phyloP scores from a whole-genome alignment of 2,797 vertebrate genomes.

The Dryobates pubescens region DNA sequence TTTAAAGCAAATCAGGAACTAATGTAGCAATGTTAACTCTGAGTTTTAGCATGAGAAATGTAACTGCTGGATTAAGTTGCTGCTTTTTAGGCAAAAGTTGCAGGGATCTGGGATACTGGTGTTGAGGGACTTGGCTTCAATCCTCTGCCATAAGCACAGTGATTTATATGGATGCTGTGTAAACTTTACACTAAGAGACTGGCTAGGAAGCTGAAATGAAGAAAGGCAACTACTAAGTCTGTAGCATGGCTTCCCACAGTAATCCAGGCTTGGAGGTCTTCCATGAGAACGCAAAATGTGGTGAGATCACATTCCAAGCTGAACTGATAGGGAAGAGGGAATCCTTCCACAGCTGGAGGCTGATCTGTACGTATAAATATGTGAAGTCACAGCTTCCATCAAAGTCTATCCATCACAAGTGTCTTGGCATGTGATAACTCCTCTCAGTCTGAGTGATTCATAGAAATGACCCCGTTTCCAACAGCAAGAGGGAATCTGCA shows the following conservation, averaged over 20 bases:
- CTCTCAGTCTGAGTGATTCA: slow-evolving; percentile 21
- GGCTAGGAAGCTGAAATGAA: not conserved
- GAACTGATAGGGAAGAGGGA: slow-evolving; percentile 33
- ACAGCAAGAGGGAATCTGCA: not conserved
- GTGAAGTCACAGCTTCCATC: slow-evolving; percentile 38
- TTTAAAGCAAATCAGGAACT: not conserved
- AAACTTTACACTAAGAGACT: slow-evolving; percentile 5
- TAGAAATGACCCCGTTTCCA: not conserved
- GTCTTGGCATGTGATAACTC: not conserved
- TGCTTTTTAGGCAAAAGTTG: not conserved
- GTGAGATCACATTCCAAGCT: slow-evolving; percentile 36
- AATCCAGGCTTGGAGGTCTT: not conserved
- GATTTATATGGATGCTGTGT: not conserved
- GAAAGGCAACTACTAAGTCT: not conserved
- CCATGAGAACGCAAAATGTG: slow-evolving; percentile 5
- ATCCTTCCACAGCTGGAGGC: slow-evolving; percentile 29
- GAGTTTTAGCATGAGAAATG: not conserved
- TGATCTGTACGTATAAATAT: slow-evolving; percentile 44
- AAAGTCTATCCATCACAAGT: not conserved
- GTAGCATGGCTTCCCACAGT: slow-evolving; percentile 1
- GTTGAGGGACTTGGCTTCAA: not conserved
- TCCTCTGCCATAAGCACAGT: not conserved
- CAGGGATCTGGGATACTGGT: not conserved
- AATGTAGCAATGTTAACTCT: not conserved
- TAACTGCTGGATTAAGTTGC: not conserved